Evolutionary conservation across 2,797 vertebrate genomes (phyloP).

Genomic region (Atherinosoma microstoma): DNA sequence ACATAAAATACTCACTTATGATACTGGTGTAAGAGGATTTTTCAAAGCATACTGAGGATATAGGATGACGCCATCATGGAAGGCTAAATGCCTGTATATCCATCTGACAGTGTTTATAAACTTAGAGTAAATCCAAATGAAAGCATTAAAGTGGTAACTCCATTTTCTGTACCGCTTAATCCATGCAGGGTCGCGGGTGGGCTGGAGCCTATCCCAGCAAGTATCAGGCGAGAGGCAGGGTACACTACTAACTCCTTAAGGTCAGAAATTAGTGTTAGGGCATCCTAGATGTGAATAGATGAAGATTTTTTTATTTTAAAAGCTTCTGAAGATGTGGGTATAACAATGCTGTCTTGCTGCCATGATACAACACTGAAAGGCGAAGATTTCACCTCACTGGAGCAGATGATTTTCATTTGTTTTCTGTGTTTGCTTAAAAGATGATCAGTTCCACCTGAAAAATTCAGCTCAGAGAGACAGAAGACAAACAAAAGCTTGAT

Average conservation of each 20-base stretch:
- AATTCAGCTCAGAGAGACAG: slow-evolving; percentile 40
- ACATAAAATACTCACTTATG: slow-evolving; percentile 10
- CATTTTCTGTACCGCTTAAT: too few relatives aligned
- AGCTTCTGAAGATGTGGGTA: slow-evolving; percentile 38
- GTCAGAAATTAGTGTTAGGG: slow-evolving; percentile 42
- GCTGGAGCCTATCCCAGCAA: too few relatives aligned
- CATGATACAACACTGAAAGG: slow-evolving; percentile 1
- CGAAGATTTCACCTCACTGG: slow-evolving; percentile 10
- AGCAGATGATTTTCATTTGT: slow-evolving; percentile 19
- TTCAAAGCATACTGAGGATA: slow-evolving; percentile 13
- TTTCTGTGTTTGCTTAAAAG: slow-evolving; percentile 46
- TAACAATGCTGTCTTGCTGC: slow-evolving; percentile 1
- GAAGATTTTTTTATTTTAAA: slow-evolving; percentile 48
- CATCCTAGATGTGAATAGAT: slow-evolving; percentile 58
- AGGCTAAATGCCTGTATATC: slow-evolving; percentile 47
- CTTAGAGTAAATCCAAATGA: slow-evolving; percentile 59
- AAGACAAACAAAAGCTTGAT: slow-evolving; percentile 61
- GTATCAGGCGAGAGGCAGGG: too few relatives aligned
- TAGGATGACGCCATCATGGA: slow-evolving; percentile 18
- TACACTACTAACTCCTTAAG: slow-evolving; percentile 42
- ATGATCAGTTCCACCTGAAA: slow-evolving; percentile 43
- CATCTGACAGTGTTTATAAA: slow-evolving; percentile 49
- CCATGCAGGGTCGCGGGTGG: too few relatives aligned
- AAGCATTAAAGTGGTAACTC: slow-evolving; percentile 47
- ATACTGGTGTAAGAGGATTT: slow-evolving; percentile 39